These are phyloP conservation scores for Xanthorhoe designata DNA, from an alignment of 2,888 invertebrate genomes.

Conservation along the genomic window DNA sequence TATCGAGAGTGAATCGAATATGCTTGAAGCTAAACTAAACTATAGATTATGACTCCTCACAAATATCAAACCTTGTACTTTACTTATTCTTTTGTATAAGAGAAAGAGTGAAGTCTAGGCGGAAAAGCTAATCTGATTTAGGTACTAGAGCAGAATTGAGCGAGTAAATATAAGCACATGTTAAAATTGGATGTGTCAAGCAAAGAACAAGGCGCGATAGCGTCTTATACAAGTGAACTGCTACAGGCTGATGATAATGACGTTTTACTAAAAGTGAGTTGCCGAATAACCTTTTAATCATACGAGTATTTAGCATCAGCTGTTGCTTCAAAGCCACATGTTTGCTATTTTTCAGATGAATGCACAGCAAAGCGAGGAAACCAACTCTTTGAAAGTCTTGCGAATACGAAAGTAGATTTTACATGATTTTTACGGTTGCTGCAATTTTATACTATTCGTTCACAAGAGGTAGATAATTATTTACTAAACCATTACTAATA, in stretches of 20 bases:
- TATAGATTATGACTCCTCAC: not conserved
- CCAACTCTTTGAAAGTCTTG: constrained; percentile 4
- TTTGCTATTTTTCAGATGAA: constrained; percentile 20
- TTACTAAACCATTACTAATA: too few relatives aligned
- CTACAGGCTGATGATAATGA: too few relatives aligned
- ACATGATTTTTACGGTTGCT: constrained; percentile 5
- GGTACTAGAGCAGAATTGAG: too few relatives aligned
- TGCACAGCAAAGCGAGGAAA: constrained; percentile 20
- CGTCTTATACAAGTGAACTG: too few relatives aligned
- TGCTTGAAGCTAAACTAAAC: not conserved
- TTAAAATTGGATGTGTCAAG: too few relatives aligned
- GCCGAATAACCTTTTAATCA: too few relatives aligned
- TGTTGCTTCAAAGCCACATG: constrained; percentile 28
- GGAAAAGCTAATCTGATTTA: too few relatives aligned
- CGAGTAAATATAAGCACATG: too few relatives aligned
- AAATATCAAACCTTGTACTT: not conserved
- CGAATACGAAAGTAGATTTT: not conserved
- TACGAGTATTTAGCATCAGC: constrained; percentile 23
- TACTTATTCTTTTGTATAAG: too few relatives aligned
- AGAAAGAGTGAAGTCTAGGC: not conserved
- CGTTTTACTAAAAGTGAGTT: too few relatives aligned
- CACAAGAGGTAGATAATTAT: too few relatives aligned
- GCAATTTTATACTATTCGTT: not conserved
- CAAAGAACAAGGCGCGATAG: too few relatives aligned
- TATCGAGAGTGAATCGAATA: constrained; percentile 14